Evolutionary conservation across 2,888 invertebrate species (phyloP).

Genomic region (Dryomyza anilis): DNA sequence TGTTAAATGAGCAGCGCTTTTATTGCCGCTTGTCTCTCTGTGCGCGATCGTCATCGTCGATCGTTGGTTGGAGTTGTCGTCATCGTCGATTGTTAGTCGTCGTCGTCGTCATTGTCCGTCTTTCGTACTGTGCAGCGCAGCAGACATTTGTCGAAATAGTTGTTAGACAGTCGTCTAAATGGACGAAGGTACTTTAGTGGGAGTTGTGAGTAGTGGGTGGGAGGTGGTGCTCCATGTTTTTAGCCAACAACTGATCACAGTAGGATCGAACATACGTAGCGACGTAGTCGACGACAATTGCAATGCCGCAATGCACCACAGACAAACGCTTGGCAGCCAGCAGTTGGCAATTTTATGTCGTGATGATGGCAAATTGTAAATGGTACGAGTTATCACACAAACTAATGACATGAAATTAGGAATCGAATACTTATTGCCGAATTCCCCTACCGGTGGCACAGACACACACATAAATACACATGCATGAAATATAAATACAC

Average conservation of each 20-base stretch:
- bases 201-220: too few species aligned
- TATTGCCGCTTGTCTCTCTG: neutral
- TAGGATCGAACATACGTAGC: neutral
- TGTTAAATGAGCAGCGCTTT: conserved; percentile 15
- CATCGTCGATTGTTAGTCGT: too few species aligned
- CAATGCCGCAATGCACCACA: neutral
- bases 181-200: too few species aligned
- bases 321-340: conserved; percentile 1
- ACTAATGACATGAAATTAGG: conserved; percentile 60
- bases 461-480: too few species aligned
- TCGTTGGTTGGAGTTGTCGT: too few species aligned
- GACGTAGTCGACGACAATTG: neutral
- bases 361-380: conserved; percentile 62
- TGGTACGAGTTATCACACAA: conserved; percentile 60
- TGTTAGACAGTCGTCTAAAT: neutral
- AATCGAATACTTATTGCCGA: conserved; percentile 39
- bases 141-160: too few species aligned
- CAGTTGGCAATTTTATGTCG: conserved; percentile 46
- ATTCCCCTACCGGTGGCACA: neutral
- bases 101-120: too few species aligned
- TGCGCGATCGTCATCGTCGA: too few species aligned
- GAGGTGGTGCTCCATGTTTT: too few species aligned
- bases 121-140: too few species aligned
- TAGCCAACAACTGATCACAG: neutral
- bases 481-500: too few species aligned